phyloP scores from a whole-genome alignment of 2,888 invertebrate species.

The Temnothorax ravouxi region DNA sequence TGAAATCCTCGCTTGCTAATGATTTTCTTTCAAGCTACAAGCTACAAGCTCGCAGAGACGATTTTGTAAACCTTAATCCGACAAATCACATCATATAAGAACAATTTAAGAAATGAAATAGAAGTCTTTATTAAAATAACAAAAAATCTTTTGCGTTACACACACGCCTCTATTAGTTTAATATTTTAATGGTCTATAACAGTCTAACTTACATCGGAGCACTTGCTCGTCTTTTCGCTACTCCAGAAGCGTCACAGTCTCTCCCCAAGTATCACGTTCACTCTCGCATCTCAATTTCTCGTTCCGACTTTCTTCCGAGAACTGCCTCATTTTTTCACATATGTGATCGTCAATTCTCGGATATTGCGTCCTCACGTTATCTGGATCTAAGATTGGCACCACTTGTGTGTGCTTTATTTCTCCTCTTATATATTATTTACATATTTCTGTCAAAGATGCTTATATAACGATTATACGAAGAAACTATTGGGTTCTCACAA shows the following conservation, averaged over 20 bases:
- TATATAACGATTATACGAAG: neutral
- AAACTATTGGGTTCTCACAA: neutral
- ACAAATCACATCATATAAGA: neutral
- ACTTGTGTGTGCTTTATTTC: neutral
- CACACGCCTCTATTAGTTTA: neutral
- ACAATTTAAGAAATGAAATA: neutral
- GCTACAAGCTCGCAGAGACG: neutral
- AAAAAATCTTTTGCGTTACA: neutral
- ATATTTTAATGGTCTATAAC: neutral
- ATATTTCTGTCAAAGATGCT: neutral
- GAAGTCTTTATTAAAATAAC: neutral
- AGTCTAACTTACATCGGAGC: too few species aligned
- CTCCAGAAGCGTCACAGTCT: neutral
- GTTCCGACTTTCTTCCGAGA: neutral
- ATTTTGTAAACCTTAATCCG: neutral
- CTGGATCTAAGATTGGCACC: neutral
- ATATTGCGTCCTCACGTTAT: neutral
- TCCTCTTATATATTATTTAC: neutral
- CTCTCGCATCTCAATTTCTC: neutral
- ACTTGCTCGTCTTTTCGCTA: too few species aligned
- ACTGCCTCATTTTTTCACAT: neutral
- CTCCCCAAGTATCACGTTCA: neutral
- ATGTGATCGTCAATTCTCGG: too few species aligned
- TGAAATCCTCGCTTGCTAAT: neutral
- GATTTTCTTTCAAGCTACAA: neutral